Base-by-base conservation (phyloP, 2,888 invertebrate species). In the Archaeoteleia sp. region DNA sequence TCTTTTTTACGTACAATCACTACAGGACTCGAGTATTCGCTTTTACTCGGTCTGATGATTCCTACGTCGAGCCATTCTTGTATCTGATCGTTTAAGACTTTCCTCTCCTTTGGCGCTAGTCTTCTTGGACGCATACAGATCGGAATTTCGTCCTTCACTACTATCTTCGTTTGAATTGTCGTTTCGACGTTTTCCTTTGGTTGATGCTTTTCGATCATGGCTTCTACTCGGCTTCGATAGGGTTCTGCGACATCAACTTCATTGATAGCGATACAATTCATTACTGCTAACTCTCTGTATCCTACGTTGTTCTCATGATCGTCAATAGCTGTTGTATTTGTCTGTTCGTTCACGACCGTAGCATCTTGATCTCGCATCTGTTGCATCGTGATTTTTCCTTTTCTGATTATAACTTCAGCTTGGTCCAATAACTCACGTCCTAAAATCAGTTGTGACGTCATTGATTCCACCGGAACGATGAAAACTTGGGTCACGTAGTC, bases 11-110 rank as follows among this genome's bases (percentile, higher is more conserved):
- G 27, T 14, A 8, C 13, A 7, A 42, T 42, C 7, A 43, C 29
- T 1, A 78, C 40, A 0, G 76, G 74, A 51, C 77, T 79, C 1
- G 80, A 71, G 45, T 75, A 82, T 9, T 79, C 79, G 0, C 80
- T 80, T 1, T 30, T 42, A 37, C 75, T 74, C 2, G 61, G 66
- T 40, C 72, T 62, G 1, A 79, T 71, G 1, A 80, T 76, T 8
- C 74, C 76, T 1, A 76, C 71, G 2, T 54, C 8, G 12, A 82
- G 9, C 80, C 81, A 82, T 20, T 77, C 62, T 0, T 72, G 45
- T n/a, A 82, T 63, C 37, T 79, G 78, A 0, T 48, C 8, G 4
- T 80, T 70, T 1, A 82, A 74, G 1, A 55, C 58, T 32, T 72
- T 58, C 15, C 51, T 60, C 53, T 81, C 74, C 1, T 10, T 9